Evolutionary conservation across 2,888 invertebrate genomes (phyloP), one percentile per base, ranked within the genome.

Genomic region (Vanessa cardui): DNA sequence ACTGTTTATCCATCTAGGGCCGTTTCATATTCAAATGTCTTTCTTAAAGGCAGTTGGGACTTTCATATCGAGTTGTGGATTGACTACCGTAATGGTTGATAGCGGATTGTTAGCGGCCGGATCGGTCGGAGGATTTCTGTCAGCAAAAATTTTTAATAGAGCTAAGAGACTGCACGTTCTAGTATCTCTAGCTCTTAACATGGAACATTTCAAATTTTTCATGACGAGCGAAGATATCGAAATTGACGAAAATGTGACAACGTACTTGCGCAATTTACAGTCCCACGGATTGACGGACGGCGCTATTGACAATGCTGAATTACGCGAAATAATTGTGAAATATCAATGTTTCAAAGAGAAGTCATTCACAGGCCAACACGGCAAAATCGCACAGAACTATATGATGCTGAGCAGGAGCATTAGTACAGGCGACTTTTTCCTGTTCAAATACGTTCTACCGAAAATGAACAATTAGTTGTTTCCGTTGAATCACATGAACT

Each of bases 71-170:
- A 71, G 62, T 47, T 69, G 74, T 72, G 76, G 77, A 46, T 69
- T 79, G 60, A 52, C 73, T 9, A 73, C 74, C 31, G 72, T 77
- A 46, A 61, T 78, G 60, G 75, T 77, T 6, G 59, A 77, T 62
- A 64, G 72, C 56, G 75, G 74, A 64, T 73, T 73, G 47, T 66
- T 80, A 69, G 78, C 78, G 4, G 12, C 18, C 12, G 52, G 52
- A 15, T 52, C 52, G 26, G 21, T 52, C 5, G 15, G 9, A 21
- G 71, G 77, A 56, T 80, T 78, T 68, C 33, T 78, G 31, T 73
- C 71, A 18, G 70, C 77, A 50, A 79, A 78, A 66, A 76, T 78
- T 64, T 79, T 77, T 54, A 79, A 77, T 63, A 70, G 78, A 39
- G 78, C 76, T 62, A 76, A 78, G 65, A 69, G 77, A 1, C 33